These are phyloP conservation scores for Oncopeltus fasciatus DNA, from an alignment of 1,140 invertebrate genomes.

Conservation along the genomic window DNA sequence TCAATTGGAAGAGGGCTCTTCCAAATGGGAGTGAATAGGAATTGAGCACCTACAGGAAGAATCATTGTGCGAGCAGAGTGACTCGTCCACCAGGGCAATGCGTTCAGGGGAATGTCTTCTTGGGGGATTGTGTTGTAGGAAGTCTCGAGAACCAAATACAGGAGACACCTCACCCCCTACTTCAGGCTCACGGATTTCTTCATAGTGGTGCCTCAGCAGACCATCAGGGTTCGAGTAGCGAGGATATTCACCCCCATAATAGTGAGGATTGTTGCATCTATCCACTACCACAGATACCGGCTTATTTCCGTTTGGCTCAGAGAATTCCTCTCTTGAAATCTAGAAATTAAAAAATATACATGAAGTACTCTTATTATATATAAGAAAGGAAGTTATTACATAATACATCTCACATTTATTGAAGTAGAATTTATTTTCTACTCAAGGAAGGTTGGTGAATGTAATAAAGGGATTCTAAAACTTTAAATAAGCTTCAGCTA, in stretches of 20 bases:
- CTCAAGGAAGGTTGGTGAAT: too few relatives aligned
- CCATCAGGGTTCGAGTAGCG: constrained; percentile 8
- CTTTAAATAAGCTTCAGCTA: too few relatives aligned
- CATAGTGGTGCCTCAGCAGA: constrained; percentile 11
- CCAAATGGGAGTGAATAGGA: too few relatives aligned
- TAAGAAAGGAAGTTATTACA: too few relatives aligned
- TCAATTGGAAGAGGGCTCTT: too few relatives aligned
- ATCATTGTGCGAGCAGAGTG: constrained; percentile 17
- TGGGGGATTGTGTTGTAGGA: not conserved
- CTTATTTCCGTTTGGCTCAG: not conserved
- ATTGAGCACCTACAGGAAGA: constrained; percentile 15
- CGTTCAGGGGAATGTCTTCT: constrained; percentile 14
- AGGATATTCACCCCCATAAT: constrained; percentile 1
- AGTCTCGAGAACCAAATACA: not conserved
- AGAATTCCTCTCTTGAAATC: not conserved
- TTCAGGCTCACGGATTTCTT: constrained; percentile 10
- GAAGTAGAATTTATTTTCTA: too few relatives aligned
- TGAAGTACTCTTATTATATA: not conserved
- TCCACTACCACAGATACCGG: not conserved
- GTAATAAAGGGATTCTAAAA: too few relatives aligned
- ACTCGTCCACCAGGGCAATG: constrained; percentile 16
- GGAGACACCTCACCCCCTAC: not conserved
- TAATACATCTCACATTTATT: too few relatives aligned
- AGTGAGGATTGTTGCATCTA: not conserved
- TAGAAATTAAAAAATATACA: not conserved